Evolutionary conservation across 2,888 invertebrate genomes (phyloP), one percentile per base, ranked within the genome.

Genomic region (Epistrophe eligans): DNA sequence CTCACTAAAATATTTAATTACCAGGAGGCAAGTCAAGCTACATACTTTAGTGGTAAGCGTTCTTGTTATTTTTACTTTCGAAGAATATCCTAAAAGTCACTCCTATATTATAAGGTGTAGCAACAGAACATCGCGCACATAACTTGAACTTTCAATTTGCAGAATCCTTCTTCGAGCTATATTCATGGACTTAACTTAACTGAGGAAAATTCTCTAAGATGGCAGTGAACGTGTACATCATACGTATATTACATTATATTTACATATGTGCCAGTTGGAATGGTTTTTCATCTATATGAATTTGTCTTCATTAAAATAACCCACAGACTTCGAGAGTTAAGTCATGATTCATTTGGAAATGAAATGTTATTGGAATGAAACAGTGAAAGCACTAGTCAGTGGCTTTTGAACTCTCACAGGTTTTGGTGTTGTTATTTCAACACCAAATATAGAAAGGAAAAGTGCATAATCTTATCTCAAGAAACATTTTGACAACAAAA

Each of bases 61-160:
- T 67, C 19, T 9, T 67, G 38, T 57, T 24, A 43, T 40, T 10
- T 19, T 43, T 32, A 11, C 28, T 43, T 52, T 35, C 11, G 2
- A 24, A 52, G 15, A 5, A 55, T 55, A 19, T 0, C 28, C 45
- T 17, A 45, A 45, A 24, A 72, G 40, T 19, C 10, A 15, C 15
- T 57, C 17, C n/a, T 15, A 15, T 24, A 13, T 66, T 45, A 28
- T 19, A 32, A 35, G 11, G n/a, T 40, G 28, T 40, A 70, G 24
- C 60, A 60, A 35, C 32, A 66, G 17, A 45, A n/a, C 57, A 64
- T 52, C 58, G 45, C 38, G 10, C 45, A 38, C 55, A 76, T 58
- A 66, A 52, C 45, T 76, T 58, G 72, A 52, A 85, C 70, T 84
- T 84, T 80, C 72, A 50, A 73, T 35, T 35, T n/a, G 1, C 9